Evolutionary conservation across 2,888 invertebrate species (phyloP), one percentile per base, ranked within the genome.

Genomic region (Scrobipalpa atriplicella): DNA sequence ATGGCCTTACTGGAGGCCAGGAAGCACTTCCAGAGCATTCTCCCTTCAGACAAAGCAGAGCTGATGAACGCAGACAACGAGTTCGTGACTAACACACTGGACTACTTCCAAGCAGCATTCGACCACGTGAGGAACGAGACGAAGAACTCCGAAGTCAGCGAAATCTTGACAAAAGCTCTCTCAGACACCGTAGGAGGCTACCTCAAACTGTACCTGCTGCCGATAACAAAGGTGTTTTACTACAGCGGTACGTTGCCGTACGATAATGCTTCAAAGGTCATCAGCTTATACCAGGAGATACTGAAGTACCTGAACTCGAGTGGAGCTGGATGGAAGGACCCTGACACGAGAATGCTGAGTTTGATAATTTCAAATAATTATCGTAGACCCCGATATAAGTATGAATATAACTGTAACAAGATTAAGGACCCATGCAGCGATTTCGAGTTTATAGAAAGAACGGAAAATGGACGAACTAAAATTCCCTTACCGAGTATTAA

Each of bases 221-320:
- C 95, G 0, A 80, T 94, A 0, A 93, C 94, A 0, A 94, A 94
- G 74, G 89, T 93, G 61, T 92, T 94, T 0, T 95, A 92, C 81
- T 95, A 95, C 71, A 93, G 94, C 6, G 95, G 95, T 0, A 89
- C 91, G 11, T 84, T 95, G 0, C 89, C 93, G 52, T 94, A 93
- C 76, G 80, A 87, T 0, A 93, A 93, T 61, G 93, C 94, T 21
- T 76, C 90, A n/a, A 93, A 92, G 74, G 77, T 95, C 0, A 92
- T 92, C 69, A 84, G 93, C 56, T 87, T 95, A 8, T 94, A 93
- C 73, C 90, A 94, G 1, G 93, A 94, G 70, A 76, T 95, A 9
- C 95, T 94, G 76, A 83, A 79, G 65, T 94, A 92, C 72, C 78
- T 95, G 70, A 82, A 89, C 16, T 95, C 94, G 0, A 92, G 94